Conservation (phyloP, 2,888 invertebrate genomes). For the Eulithis prunata region DNA sequence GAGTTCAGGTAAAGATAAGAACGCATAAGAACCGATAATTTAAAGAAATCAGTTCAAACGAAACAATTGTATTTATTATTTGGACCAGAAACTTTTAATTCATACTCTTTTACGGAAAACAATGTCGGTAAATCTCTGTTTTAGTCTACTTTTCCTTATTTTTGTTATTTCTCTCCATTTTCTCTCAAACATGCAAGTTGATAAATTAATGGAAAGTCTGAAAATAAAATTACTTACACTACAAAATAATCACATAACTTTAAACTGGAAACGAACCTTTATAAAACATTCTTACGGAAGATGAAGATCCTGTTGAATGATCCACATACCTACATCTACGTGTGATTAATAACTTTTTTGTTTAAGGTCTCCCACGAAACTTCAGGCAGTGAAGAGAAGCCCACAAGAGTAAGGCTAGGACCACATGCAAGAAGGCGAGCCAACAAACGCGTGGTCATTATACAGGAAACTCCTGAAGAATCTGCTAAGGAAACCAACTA, state of each 20-base stretch:
- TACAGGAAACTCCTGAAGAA: constrained; percentile 47
- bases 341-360: not conserved
- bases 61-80: not conserved
- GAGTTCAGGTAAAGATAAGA: constrained; percentile 59
- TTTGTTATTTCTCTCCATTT: too few species aligned
- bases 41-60: not conserved
- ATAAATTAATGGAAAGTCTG: too few species aligned
- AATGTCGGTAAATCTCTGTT: not conserved
- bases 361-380: constrained; percentile 52
- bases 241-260: too few species aligned
- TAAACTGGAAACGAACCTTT: too few species aligned
- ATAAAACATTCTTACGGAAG: too few species aligned
- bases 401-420: constrained; percentile 54
- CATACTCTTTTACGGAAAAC: constrained; percentile 8
- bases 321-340: too few species aligned
- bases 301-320: too few species aligned
- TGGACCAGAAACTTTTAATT: constrained; percentile 5
- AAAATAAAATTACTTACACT: too few species aligned
- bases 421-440: constrained; percentile 65
- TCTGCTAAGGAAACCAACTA: constrained; percentile 31
- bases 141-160: too few species aligned
- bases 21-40: constrained; percentile 13
- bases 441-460: constrained; percentile 55
- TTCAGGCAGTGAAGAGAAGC: constrained; percentile 42
- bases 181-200: too few species aligned